phyloP scores from a whole-genome alignment of 2,113 vertebrate genomes.

The Cochlearius cochlearius region DNA sequence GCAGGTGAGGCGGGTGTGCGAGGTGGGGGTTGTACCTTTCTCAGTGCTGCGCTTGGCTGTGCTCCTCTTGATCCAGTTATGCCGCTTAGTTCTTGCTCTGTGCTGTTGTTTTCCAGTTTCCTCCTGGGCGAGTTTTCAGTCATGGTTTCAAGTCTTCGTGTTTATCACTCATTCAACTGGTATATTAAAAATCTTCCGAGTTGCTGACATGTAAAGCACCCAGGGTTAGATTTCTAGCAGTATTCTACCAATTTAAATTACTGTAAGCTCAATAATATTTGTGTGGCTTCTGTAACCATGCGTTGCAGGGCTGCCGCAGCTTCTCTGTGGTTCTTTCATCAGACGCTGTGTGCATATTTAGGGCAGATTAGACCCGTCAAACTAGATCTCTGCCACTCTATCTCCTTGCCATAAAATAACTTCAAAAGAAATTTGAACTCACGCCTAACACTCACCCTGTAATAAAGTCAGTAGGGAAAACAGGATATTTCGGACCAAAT shows the following conservation, averaged over 20 bases:
- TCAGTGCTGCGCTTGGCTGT: neutral
- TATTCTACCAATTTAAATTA: neutral
- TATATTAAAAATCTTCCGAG: neutral
- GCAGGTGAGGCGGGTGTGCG: neutral
- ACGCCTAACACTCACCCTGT: neutral
- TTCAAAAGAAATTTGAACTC: neutral
- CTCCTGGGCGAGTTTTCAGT: neutral
- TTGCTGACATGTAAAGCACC: neutral
- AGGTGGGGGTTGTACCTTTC: neutral
- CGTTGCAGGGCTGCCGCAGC: neutral
- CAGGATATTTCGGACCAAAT: neutral
- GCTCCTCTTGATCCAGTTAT: neutral
- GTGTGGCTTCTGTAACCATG: neutral
- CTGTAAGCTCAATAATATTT: neutral
- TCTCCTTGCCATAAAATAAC: neutral
- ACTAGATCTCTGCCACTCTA: neutral
- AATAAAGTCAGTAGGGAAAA: constrained; percentile 6
- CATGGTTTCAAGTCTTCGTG: neutral
- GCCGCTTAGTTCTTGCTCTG: neutral
- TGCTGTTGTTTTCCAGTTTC: neutral
- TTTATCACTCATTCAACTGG: neutral
- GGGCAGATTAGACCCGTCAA: neutral
- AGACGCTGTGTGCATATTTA: neutral
- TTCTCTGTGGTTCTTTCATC: neutral
- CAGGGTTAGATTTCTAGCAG: neutral